A percentile compares a stretch with the other conserved stretches of the same genome.
phyloP scores from a whole-genome alignment of 1,140 invertebrate species.

The Drosophila novamexicana region DNA sequence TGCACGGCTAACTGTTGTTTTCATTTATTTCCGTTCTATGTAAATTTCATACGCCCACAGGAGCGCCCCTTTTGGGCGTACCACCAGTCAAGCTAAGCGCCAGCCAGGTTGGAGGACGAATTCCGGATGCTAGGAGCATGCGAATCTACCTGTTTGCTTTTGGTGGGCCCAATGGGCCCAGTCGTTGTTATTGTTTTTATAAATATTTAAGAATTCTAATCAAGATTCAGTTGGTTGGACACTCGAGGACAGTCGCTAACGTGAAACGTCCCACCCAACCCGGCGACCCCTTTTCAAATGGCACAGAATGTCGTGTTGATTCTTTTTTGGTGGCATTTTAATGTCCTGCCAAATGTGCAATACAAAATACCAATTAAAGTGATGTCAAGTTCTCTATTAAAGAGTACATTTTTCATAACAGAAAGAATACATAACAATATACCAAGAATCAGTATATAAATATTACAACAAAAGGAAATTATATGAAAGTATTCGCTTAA shows the following conservation, averaged over 20 bases:
- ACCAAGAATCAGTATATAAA: too few relatives aligned
- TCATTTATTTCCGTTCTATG: conserved; percentile 81
- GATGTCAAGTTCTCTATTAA: conserved; percentile 5
- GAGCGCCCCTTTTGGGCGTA: conserved; percentile 36
- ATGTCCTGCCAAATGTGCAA: conserved; percentile 74
- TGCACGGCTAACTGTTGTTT: conserved; percentile 75
- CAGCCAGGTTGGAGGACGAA: neutral
- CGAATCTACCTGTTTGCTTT: conserved; percentile 45
- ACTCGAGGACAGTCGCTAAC: conserved; percentile 34
- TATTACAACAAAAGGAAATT: too few relatives aligned
- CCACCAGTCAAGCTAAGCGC: neutral
- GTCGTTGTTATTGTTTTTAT: conserved; percentile 57
- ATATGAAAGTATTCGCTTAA: too few relatives aligned
- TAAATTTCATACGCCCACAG: conserved; percentile 69
- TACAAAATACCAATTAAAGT: conserved; percentile 70
- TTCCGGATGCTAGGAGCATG: conserved; percentile 20
- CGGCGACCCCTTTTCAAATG: conserved; percentile 41
- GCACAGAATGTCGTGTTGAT: conserved; percentile 79
- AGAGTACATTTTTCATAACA: neutral
- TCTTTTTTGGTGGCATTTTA: conserved; percentile 79
- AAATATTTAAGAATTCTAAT: conserved; percentile 84
- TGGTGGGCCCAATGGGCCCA: conserved; percentile 27
- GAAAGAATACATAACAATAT: too few relatives aligned
- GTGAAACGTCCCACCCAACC: conserved; percentile 1
- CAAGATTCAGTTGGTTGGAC: conserved; percentile 62